Evolutionary conservation across 30 jellyfish, hydroid and myxozoan genomes (phyloP), one percentile per base, ranked within the genome.

Genomic region (Hydractinia echinata): DNA sequence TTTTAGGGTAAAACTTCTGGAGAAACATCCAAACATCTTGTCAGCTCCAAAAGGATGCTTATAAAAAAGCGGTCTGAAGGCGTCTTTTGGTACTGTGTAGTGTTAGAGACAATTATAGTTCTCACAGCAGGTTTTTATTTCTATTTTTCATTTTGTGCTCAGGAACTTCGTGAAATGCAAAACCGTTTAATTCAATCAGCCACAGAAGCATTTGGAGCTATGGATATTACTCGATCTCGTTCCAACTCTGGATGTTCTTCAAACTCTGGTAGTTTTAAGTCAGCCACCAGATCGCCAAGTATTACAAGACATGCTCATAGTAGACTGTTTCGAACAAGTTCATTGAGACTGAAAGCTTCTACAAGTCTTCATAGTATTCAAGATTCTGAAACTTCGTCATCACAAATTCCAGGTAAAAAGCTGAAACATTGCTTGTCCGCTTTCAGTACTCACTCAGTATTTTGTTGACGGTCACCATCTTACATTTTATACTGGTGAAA

Each of bases 151-250:
- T 18, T 15, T 58, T 14, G n/a, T 56, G 50, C 44, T 67, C 79
- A 93, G 99, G 99, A 93, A 53, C 85, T 93, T 9, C 96, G 88
- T 73, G 99, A 93, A 61, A 93, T 87, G 96, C 99, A 93, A 78
- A 93, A 87, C 82, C 89, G 99, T 6, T 66, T 93, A 14, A 85
- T 93, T 61, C 99, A 93, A 72, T 93, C 99, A 18, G 95, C 96
- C 4, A 83, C 94, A 70, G 99, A 93, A 72, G 95, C 99, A 7
- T 93, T 93, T 61, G 95, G 96, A 0, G 91, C 94, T 5, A 51
- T 95, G 48, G 99, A 93, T 44, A 54, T 87, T 18, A 76, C 92
- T 8, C 71, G 91, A 54, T 79, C 96, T 52, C 94, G 99, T 60
- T 87, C 99, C 62, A 89, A 92, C 30, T 82, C 96, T 19, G 83